Evolutionary conservation across 2,888 invertebrate species (phyloP).

Genomic region (Petrolisthes cinctipes): DNA sequence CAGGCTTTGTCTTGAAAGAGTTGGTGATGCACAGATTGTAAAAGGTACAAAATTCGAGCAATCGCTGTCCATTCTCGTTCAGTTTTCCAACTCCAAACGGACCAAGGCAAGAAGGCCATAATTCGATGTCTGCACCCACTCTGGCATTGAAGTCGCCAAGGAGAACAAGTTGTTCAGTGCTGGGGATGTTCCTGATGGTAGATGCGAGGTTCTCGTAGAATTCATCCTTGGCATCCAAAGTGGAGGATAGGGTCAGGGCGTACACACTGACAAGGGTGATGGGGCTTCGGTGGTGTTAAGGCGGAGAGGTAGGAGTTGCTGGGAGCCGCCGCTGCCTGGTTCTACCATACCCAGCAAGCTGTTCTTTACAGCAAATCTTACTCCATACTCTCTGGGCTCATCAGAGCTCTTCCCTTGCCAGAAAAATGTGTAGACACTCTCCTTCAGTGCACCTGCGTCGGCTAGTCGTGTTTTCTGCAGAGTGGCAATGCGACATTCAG

Average conservation of each 20-base stretch:
- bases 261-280: conserved; percentile 19
- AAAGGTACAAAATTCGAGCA: conserved; percentile 6
- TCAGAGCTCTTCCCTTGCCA: too few species aligned
- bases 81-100: conserved; percentile 17
- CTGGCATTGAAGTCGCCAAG: too few species aligned
- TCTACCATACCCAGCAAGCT: too few species aligned
- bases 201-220: neutral
- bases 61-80: conserved; percentile 30
- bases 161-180: too few species aligned
- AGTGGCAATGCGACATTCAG: too few species aligned
- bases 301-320: conserved; percentile 18
- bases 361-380: too few species aligned
- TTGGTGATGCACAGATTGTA: conserved; percentile 14
- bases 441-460: too few species aligned
- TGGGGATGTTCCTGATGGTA: conserved; percentile 16
- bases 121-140: too few species aligned
- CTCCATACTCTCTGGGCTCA: too few species aligned
- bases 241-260: conserved; percentile 21
- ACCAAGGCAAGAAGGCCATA: conserved; percentile 24
- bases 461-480: too few species aligned
- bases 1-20: conserved; percentile 4
- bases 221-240: neutral
- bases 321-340: too few species aligned
- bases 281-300: neutral
- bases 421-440: too few species aligned